A percentile compares a stretch with the other conserved stretches of the same genome.
These are phyloP conservation scores for Solenopsis invicta DNA, from an alignment of 1,140 invertebrate species.

Conservation along the genomic window DNA sequence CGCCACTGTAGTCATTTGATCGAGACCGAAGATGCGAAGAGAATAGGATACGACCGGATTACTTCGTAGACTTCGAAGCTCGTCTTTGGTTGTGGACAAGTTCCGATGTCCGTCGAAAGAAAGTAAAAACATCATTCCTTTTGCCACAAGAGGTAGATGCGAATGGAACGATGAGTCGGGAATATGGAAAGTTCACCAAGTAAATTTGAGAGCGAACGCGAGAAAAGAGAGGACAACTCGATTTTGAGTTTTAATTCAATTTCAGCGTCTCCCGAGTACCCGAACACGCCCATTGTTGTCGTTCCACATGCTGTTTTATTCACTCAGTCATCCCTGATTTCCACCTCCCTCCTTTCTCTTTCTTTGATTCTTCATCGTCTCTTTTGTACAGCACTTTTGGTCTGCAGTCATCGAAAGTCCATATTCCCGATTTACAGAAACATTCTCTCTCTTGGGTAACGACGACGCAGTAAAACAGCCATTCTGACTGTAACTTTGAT, in stretches of 20 bases:
- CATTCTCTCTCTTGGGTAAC: conserved; percentile 38
- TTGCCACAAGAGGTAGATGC: background rate
- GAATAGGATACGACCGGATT: conserved; percentile 32
- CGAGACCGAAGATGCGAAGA: background rate
- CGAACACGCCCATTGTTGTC: conserved; percentile 69
- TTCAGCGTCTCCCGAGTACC: conserved; percentile 34
- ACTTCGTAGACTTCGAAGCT: background rate
- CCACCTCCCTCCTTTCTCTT: background rate
- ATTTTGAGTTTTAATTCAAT: conserved; percentile 85
- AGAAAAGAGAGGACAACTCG: conserved; percentile 79
- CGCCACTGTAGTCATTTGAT: conserved; percentile 40
- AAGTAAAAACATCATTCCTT: conserved; percentile 32
- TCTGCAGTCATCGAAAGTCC: conserved; percentile 36
- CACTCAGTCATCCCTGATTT: conserved; percentile 37
- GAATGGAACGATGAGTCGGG: conserved; percentile 54
- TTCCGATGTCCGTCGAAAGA: conserved; percentile 4
- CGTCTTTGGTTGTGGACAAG: conserved; percentile 10
- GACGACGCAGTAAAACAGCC: background rate
- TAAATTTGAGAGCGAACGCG: conserved; percentile 79
- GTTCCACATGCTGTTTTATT: conserved; percentile 64
- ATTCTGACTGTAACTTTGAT: conserved; percentile 54
- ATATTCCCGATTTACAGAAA: conserved; percentile 48
- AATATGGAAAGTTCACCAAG: conserved; percentile 83
- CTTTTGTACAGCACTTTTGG: conserved; percentile 11
- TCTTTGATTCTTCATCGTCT: conserved; percentile 11